phyloP scores from a whole-genome alignment of 1,140 invertebrate species.

The Heliconius congener region DNA sequence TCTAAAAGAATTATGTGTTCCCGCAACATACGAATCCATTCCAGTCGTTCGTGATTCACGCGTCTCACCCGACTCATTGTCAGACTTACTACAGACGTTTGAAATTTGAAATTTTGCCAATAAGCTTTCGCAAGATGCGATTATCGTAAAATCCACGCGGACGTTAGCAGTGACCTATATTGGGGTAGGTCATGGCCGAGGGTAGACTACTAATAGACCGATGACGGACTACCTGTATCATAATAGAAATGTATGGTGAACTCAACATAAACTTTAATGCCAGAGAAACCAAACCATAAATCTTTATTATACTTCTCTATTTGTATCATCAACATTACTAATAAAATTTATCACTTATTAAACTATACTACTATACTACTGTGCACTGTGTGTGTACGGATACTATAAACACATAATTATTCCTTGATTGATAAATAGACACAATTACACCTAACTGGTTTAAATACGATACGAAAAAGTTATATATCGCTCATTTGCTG shows the following conservation, averaged over 20 bases:
- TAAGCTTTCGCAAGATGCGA: constrained; percentile 64
- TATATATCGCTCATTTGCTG: too few species aligned
- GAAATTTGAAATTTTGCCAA: constrained; percentile 78
- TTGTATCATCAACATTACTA: neutral
- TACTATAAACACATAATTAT: too few species aligned
- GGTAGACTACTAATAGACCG: constrained; percentile 53
- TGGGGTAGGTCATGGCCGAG: constrained; percentile 66
- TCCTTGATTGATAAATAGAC: too few species aligned
- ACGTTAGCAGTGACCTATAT: constrained; percentile 71
- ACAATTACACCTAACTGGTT: too few species aligned
- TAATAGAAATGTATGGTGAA: neutral
- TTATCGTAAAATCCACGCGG: constrained; percentile 73
- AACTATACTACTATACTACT: too few species aligned
- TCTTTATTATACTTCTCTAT: neutral
- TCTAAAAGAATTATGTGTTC: constrained; percentile 49
- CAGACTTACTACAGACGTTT: constrained; percentile 76
- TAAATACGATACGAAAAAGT: too few species aligned
- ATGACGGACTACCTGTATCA: constrained; percentile 18
- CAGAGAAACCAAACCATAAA: neutral
- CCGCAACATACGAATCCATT: constrained; percentile 47
- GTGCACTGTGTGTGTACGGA: too few species aligned
- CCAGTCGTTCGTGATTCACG: constrained; percentile 59
- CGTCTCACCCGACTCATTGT: constrained; percentile 45
- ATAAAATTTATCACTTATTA: neutral
- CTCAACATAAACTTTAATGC: neutral